A percentile compares a stretch with the other conserved stretches of the same genome.
Conservation (phyloP, 2,797 vertebrate genomes). For the Tenualosa ilisha region DNA sequence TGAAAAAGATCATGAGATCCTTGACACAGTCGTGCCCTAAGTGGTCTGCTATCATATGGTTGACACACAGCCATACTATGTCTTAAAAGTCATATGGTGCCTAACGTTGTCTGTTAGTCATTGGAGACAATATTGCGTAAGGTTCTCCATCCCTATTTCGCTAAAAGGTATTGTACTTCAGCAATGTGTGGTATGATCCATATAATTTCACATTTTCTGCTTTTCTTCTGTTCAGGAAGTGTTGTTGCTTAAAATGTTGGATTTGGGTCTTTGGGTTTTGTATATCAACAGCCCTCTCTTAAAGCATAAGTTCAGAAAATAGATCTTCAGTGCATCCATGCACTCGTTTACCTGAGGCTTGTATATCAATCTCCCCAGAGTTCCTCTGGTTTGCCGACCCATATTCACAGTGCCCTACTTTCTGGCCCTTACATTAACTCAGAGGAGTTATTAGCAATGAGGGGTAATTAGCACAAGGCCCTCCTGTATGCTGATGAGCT, state of each 20-base stretch:
- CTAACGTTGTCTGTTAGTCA: not conserved
- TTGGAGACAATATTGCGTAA: too few species aligned
- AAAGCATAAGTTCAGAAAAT: not conserved
- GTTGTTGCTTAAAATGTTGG: not conserved
- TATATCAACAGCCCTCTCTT: not conserved
- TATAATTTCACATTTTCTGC: too few species aligned
- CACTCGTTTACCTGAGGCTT: not conserved
- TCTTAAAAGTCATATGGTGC: not conserved
- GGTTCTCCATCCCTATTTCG: not conserved
- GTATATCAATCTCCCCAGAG: not conserved
- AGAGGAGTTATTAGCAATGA: not conserved
- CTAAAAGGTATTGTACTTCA: not conserved
- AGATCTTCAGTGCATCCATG: not conserved
- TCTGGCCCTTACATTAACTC: not conserved
- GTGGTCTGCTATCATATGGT: not conserved
- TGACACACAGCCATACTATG: not conserved
- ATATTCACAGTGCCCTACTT: constrained; percentile 14
- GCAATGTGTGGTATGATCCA: not conserved
- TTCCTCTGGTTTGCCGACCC: not conserved
- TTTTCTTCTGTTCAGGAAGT: not conserved
- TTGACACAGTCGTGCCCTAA: not conserved
- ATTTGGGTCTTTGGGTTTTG: not conserved
- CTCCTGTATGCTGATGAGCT: constrained; percentile 78
- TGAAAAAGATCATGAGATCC: not conserved
- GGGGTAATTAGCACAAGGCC: constrained; percentile 64